Conservation (phyloP, 2,113 vertebrate species). For the Thymallus thymallus region DNA sequence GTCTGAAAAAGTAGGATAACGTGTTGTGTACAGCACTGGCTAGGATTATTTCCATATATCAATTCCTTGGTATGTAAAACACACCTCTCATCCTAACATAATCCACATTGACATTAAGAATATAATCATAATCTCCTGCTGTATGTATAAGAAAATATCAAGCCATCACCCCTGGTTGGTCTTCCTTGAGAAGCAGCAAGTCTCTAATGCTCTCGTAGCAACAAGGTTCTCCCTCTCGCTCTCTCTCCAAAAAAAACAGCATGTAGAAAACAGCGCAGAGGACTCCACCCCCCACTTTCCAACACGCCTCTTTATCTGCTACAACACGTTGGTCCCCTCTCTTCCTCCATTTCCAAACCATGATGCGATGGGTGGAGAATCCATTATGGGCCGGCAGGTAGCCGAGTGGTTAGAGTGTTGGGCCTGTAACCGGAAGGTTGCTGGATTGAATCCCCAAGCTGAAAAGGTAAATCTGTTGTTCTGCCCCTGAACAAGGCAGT, state of each 20-base stretch:
- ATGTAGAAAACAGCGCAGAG: constrained; percentile 31
- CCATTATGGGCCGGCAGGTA: too few species aligned
- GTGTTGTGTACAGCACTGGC: background rate
- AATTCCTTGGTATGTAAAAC: background rate
- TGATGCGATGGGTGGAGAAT: constrained; percentile 21
- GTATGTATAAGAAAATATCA: background rate
- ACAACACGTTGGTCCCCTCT: constrained; percentile 14
- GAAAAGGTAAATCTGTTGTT: too few species aligned
- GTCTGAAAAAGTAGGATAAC: background rate
- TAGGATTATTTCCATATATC: background rate
- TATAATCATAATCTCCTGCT: background rate
- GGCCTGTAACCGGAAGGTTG: too few species aligned
- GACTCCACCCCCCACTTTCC: constrained; percentile 30
- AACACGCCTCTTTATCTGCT: constrained; percentile 64
- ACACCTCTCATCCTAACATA: background rate
- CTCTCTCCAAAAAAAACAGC: constrained; percentile 23
- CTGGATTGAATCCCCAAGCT: too few species aligned
- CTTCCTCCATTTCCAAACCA: constrained; percentile 13
- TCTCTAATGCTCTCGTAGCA: background rate
- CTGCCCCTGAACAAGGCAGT: too few species aligned
- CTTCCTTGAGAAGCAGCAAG: background rate
- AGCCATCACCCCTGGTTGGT: background rate
- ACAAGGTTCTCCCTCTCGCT: background rate
- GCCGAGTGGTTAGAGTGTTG: too few species aligned
- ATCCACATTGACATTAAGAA: background rate